Evolutionary conservation across 2,797 vertebrate genomes (phyloP), one percentile per base, ranked within the genome.

Genomic region (Anguilla megastoma): DNA sequence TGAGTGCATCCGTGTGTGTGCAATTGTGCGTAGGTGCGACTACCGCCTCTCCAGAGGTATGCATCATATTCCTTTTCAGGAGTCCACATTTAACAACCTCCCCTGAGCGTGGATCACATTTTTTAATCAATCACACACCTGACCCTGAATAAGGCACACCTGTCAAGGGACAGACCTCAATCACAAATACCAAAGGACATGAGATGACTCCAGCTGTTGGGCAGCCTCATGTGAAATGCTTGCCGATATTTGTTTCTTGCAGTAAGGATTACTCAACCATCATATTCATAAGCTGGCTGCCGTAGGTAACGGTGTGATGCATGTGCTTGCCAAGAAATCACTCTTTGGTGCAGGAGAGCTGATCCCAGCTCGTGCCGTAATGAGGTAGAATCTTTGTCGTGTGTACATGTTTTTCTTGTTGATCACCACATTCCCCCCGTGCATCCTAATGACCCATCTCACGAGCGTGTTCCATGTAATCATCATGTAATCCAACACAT

Each of bases 101-200:
- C 85, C 89, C 12, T 2, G 90, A 92, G 63, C 66, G 88, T 36
- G 86, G 56, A 2, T 3, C 85, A 91, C 21, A 85, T 0, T 14
- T 58, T 92, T 92, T 87, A 89, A 91, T 92, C 89, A 93, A 30
- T 85, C 69, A 24, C 41, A 33, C 63, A 30, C 41, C 82, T 71
- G 58, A 82, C 58, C 24, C 36, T 63, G 50, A 27, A 48, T 14
- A 56, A 76, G 45, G 76, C 66, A 45, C 45, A 30, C 36, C 80
- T 83, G 54, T 87, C 85, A 87, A 87, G 74, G 9, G 52, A 60
- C 80, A 45, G 86, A 90, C 87, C 86, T 66, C 83, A 33, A 76
- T 71, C 86, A 45, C 86, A 86, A 79, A 89, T 24, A 30, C 71
- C 76, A 74, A 1, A 48, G 30, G 1, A 74, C 80, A 33, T 83